Evolutionary conservation across 92 coral and sea anemone genomes (phyloP).

Genomic region (Palythoa grandis): DNA sequence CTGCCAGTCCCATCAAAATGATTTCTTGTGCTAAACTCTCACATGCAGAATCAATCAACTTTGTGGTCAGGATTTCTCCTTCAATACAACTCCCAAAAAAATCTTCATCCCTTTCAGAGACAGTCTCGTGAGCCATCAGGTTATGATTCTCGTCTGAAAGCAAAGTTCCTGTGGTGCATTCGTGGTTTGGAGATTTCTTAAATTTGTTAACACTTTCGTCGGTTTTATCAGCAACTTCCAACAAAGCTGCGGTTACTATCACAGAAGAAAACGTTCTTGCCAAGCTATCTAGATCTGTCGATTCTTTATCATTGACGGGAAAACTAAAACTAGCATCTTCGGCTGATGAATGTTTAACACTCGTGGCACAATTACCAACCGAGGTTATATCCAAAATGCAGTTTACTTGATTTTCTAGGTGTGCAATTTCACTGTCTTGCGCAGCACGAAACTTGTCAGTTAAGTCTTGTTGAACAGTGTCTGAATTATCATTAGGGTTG

Average conservation of each 20-base stretch:
- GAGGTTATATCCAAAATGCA: slow-evolving; percentile 16
- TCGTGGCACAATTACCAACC: slow-evolving; percentile 62
- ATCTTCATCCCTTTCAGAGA: background rate
- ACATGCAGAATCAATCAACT: background rate
- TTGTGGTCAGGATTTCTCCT: background rate
- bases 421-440: slow-evolving; percentile 6
- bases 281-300: slow-evolving; percentile 18
- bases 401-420: background rate
- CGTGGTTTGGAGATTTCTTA: background rate
- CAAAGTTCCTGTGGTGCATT: background rate
- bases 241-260: slow-evolving; percentile 5
- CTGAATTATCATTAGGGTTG: background rate
- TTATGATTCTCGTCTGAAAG: slow-evolving; percentile 29
- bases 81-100: background rate
- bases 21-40: slow-evolving; percentile 36
- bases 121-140: background rate
- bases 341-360: slow-evolving; percentile 51
- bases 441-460: slow-evolving; percentile 49
- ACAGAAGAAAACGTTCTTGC: slow-evolving; percentile 23
- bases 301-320: background rate
- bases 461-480: slow-evolving; percentile 50
- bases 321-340: slow-evolving; percentile 41
- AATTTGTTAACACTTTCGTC: background rate
- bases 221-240: slow-evolving; percentile 29
- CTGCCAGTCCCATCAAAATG: slow-evolving; percentile 7